Percentiles rank a stretch among this genome's conserved stretches.
phyloP scores from a whole-genome alignment of 2,888 invertebrate genomes.

The Plagiodera versicolora region DNA sequence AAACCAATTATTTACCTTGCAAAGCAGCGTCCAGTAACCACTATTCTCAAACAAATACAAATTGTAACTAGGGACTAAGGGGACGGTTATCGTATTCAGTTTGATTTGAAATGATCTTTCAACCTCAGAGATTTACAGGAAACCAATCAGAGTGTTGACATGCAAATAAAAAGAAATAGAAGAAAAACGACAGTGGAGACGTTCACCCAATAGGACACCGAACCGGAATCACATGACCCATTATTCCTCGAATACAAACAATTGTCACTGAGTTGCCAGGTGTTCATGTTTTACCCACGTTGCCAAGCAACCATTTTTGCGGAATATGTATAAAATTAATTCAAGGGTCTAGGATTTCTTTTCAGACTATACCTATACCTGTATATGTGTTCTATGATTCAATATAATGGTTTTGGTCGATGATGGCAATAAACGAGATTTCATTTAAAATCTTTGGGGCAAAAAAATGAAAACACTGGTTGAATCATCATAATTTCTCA shows the following conservation, averaged over 20 bases:
- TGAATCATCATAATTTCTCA: too few species aligned
- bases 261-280: neutral
- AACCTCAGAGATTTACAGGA: slow-evolving; percentile 15
- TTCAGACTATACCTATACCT: too few species aligned
- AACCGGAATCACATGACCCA: slow-evolving; percentile 21
- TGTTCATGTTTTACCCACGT: neutral
- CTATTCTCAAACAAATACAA: slow-evolving; percentile 11
- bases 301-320: neutral
- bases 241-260: neutral
- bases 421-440: too few species aligned
- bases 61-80: neutral
- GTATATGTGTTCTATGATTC: too few species aligned
- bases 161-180: slow-evolving; percentile 24
- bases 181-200: slow-evolving; percentile 15
- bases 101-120: slow-evolving; percentile 24
- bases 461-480: too few species aligned
- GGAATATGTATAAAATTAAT: neutral
- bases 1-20: slow-evolving; percentile 9
- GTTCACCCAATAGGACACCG: slow-evolving; percentile 22
- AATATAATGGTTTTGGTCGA: too few species aligned
- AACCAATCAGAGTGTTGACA: slow-evolving; percentile 14
- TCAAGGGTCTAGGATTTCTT: too few species aligned
- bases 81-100: slow-evolving; percentile 19
- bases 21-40: slow-evolving; percentile 10
- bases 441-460: too few species aligned